These are phyloP conservation scores for Hypocryptadius cinnamomeus DNA, from an alignment of 2,113 vertebrate genomes.

Conservation along the genomic window DNA sequence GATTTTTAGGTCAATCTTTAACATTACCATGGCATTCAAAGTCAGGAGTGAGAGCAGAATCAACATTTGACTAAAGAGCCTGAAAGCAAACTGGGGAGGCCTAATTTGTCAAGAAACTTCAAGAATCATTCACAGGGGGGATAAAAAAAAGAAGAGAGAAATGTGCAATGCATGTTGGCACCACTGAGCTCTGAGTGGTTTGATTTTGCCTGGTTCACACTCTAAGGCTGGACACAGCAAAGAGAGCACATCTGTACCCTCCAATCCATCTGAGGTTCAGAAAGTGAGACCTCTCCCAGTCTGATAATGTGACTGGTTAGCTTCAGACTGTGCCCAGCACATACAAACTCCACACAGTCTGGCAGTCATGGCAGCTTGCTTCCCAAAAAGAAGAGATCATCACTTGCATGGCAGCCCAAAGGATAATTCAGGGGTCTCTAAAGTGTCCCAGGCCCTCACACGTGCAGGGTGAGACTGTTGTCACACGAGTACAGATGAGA, in stretches of 20 bases:
- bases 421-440: fast-evolving
- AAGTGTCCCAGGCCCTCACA: background rate
- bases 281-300: background rate
- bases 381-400: background rate
- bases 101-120: background rate
- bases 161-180: background rate
- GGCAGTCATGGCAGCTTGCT: background rate
- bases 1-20: background rate
- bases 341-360: background rate
- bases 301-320: background rate
- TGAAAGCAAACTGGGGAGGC: background rate
- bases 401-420: background rate
- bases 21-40: background rate
- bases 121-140: background rate
- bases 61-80: background rate
- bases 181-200: background rate
- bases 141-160: too few species aligned
- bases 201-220: background rate
- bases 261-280: background rate
- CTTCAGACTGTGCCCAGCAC: background rate
- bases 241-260: background rate
- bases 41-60: background rate
- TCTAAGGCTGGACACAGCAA: background rate
- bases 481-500: fast-evolving
- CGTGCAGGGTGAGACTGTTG: fast-evolving